Evolutionary conservation across 2,888 invertebrate species (phyloP).

Genomic region (Dyspetes luteomarginatus): DNA sequence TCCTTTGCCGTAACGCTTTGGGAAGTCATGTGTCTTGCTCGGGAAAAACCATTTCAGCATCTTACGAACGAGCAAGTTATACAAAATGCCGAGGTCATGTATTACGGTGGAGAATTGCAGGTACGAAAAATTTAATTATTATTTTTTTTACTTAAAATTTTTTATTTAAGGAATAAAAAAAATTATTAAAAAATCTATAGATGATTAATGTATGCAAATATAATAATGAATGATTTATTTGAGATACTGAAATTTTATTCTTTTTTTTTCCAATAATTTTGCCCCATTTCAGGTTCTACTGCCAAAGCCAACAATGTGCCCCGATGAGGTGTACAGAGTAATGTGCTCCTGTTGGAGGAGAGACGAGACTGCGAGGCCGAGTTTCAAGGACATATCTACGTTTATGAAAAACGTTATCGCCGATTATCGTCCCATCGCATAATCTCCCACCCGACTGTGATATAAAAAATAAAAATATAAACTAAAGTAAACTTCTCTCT

Average conservation of each 20-base stretch:
- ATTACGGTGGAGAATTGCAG: conserved; percentile 87
- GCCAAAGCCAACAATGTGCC: conserved; percentile 91
- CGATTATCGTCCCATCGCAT: conserved; percentile 84
- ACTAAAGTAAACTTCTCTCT: conserved; percentile 32
- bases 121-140: conserved; percentile 77
- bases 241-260: not conserved
- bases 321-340: conserved; percentile 89
- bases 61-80: conserved; percentile 87
- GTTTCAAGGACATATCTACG: conserved; percentile 88
- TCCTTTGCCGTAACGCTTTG: conserved; percentile 87
- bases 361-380: conserved; percentile 86
- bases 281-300: conserved; percentile 84
- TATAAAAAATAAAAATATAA: conserved; percentile 68
- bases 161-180: no score
- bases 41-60: conserved; percentile 86
- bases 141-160: conserved; percentile 54
- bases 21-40: conserved; percentile 87
- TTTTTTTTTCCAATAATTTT: conserved; percentile 11
- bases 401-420: conserved; percentile 87
- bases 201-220: no score
- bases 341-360: conserved; percentile 89
- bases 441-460: conserved; percentile 78
- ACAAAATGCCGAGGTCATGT: conserved; percentile 88
- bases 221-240: no score
- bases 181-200: no score